Base-by-base conservation (phyloP, 2,113 vertebrate genomes). In the Beaufortia kweichowensis region DNA sequence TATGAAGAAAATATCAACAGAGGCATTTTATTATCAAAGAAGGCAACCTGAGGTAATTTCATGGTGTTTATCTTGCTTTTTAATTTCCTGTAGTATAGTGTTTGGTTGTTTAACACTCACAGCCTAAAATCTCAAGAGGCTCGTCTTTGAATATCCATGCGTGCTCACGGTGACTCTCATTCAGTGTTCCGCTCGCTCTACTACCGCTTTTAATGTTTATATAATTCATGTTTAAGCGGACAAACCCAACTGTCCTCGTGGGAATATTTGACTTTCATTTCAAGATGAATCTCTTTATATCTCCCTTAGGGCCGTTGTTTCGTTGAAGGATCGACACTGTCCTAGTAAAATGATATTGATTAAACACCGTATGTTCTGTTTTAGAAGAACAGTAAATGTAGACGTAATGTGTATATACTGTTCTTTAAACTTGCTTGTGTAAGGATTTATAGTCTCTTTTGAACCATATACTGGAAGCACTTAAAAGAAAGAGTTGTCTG, bases 261-360 rank as follows among this genome's bases (percentile, higher is more conserved):
- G 71, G 71, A 59, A 31, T 39, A 61, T 48, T 74, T 74, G 43
- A 74, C 71, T 61, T 60, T 59, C 17, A 61, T 61, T 21, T 29
- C 35, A 11, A 39, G n/a, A 74, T 48, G 39, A 61, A 61, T 74
- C 39, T 48, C 35, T 61, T 74, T 15, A 60, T 17, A 21, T 61
- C 41, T 35, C 43, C 55, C 56, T 33, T 6, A 46, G 24, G 71
- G 39, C 69, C 15, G 24, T 41, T 23, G 23, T 74, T 48, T 61
- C 26, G 8, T 23, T 46, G 56, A 61, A 46, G 31, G 57, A 61
- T 61, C 17, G 70, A 60, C 70, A 61, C 70, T 31, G 39, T 61
- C 57, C 56, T 74, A 61, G 57, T 61, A 46, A 74, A 61, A 60
- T 46, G 39, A 60, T 74, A 74, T 74, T 60, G 71, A 62, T 74